Evolutionary conservation across 2,888 invertebrate species (phyloP), one percentile per base, ranked within the genome.

Genomic region (Trilocha varians): DNA sequence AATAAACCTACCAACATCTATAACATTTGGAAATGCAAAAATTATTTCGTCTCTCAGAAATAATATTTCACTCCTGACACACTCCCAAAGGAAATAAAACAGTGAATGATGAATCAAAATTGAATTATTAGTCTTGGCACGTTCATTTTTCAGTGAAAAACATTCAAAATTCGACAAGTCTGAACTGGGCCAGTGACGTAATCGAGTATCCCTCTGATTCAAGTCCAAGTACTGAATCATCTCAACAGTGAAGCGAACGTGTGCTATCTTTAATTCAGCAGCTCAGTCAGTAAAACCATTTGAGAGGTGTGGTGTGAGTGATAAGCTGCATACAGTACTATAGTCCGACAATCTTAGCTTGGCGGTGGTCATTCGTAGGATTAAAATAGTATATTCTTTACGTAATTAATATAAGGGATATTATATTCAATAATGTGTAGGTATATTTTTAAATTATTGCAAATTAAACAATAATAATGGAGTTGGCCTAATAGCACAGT

Each of bases 181-280:
- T 25, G 8, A 25, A 11, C 6, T 11, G 25, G 25, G 11, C 25
- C 25, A 25, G 25, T 25, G 25, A 25, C 11, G 34, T 38, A 34
- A 42, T 38, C 34, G 34, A 38, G 42, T 39, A 34, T 18, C 15
- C 38, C 41, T 45, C 48, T 46, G 52, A 54, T 50, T 54, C 52
- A 52, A 53, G 44, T 38, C 41, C 43, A 50, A 52, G 55, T 49
- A 54, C 44, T 55, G 57, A 60, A 56, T 55, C 57, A 57, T 55
- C 46, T 52, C 49, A 43, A 41, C 48, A 51, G 47, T 45, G 44
- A 49, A 48, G 16, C 9, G 14, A 38, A 5, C 69, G 69, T 68
- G 72, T 61, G 72, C 66, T 66, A 73, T 76, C 72, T 74, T 74
- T 73, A 75, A 75, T 75, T 73, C 74, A 74, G 61, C 50, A 68